phyloP scores from a whole-genome alignment of 2,113 vertebrate species.

The western clawed frog (Xenopus tropicalis) region DNA sequence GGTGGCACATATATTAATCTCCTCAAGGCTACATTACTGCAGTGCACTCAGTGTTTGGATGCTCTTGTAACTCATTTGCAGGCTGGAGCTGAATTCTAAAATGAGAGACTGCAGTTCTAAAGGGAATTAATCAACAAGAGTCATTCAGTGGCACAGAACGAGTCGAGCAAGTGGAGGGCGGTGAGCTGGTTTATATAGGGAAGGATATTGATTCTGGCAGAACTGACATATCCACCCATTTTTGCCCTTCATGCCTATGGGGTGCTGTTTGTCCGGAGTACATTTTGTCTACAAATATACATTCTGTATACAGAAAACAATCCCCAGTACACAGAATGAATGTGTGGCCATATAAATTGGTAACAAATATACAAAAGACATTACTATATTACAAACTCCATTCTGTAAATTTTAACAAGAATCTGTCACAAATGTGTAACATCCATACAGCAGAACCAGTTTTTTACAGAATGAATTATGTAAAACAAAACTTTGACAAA shows the following conservation, averaged over 20 bases:
- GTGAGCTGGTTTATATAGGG: slow-evolving; percentile 30
- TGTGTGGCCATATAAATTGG: too few species aligned
- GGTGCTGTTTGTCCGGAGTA: too few species aligned
- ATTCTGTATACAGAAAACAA: too few species aligned
- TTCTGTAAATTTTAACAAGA: too few species aligned
- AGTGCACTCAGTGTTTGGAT: slow-evolving; percentile 39
- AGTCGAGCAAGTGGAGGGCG: neutral
- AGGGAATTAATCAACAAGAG: slow-evolving; percentile 35
- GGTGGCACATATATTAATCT: slow-evolving; percentile 39
- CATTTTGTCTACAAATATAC: too few species aligned
- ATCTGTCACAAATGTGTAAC: too few species aligned
- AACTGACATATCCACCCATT: slow-evolving; percentile 35
- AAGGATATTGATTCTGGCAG: slow-evolving; percentile 41
- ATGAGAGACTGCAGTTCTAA: slow-evolving; percentile 30
- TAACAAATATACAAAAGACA: too few species aligned
- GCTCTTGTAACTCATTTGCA: slow-evolving; percentile 42
- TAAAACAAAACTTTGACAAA: too few species aligned
- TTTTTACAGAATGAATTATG: too few species aligned
- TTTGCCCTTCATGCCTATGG: slow-evolving; percentile 28
- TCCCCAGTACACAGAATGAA: too few species aligned
- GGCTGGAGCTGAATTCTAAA: slow-evolving; percentile 37
- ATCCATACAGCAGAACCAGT: too few species aligned
- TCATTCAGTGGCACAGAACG: slow-evolving; percentile 20
- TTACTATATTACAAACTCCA: too few species aligned
- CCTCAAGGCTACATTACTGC: slow-evolving; percentile 37